These are phyloP conservation scores for Leptopilina drosophilae DNA, from an alignment of 2,888 invertebrate species.

Conservation along the genomic window DNA sequence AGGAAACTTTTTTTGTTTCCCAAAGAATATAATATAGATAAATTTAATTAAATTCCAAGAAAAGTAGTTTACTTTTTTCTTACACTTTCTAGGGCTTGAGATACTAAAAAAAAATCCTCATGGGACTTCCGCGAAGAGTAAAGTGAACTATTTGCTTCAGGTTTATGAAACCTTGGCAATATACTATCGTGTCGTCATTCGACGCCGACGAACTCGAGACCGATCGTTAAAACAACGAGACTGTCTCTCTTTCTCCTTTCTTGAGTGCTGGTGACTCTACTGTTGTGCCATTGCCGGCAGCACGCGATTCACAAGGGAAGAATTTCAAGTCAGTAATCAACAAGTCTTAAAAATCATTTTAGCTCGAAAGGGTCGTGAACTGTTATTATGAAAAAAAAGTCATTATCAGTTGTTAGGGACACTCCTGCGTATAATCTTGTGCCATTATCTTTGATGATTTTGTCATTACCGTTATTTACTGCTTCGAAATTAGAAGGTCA, in stretches of 20 bases:
- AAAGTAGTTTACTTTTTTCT: conserved; percentile 19
- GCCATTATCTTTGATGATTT: conserved; percentile 50
- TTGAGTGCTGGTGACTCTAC: not conserved
- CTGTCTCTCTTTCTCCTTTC: conserved; percentile 41
- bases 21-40: too few relatives aligned
- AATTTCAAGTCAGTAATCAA: conserved; percentile 32
- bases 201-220: conserved; percentile 56
- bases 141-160: conserved; percentile 35
- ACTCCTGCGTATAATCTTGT: conserved; percentile 54
- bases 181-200: conserved; percentile 55
- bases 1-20: too few relatives aligned
- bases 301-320: conserved; percentile 37
- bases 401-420: conserved; percentile 51
- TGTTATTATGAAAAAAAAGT: conserved; percentile 52
- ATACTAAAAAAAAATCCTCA: conserved; percentile 23
- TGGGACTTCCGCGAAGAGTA: conserved; percentile 39
- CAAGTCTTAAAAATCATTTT: conserved; percentile 46
- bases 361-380: conserved; percentile 44
- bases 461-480: conserved; percentile 29
- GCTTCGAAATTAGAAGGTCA: conserved; percentile 37
- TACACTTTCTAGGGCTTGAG: conserved; percentile 36
- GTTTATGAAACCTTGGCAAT: conserved; percentile 55
- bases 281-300: not conserved
- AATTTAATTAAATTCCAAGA: conserved; percentile 5
- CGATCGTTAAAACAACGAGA: conserved; percentile 60